Conservation (phyloP, 2,797 vertebrate species). For the Tiaroga cobitis region DNA sequence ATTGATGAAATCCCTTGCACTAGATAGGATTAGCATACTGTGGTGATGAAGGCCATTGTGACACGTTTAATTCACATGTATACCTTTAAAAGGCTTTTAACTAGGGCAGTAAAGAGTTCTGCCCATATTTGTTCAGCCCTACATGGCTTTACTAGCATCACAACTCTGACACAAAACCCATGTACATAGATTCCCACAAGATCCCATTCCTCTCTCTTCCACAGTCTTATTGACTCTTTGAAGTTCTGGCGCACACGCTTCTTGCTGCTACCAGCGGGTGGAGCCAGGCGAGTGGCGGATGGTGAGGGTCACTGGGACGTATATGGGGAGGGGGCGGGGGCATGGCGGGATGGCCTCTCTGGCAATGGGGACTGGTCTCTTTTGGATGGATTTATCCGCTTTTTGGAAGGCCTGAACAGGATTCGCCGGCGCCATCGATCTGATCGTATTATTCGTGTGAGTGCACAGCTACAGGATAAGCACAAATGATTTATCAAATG, state of each 20-base stretch:
- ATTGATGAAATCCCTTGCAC: no score
- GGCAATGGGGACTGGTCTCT: constrained; percentile 86
- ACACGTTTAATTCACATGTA: no score
- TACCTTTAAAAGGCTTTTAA: no score
- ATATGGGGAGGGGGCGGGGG: constrained; percentile 86
- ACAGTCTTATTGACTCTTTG: constrained; percentile 93
- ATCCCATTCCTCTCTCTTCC: not conserved
- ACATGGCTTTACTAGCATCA: not conserved
- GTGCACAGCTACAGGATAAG: constrained; percentile 37
- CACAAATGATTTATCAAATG: not conserved
- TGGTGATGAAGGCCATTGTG: no score
- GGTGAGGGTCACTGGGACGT: constrained; percentile 92
- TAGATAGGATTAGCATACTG: no score
- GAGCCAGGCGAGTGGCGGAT: constrained; percentile 90
- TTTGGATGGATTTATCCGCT: constrained; percentile 93
- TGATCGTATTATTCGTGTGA: constrained; percentile 92
- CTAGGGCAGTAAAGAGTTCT: no score
- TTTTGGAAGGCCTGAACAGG: constrained; percentile 96
- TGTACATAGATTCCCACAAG: not conserved
- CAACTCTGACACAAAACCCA: not conserved
- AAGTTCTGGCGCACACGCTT: constrained; percentile 99
- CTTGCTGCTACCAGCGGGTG: constrained; percentile 91
- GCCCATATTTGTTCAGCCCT: no score
- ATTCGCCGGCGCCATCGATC: constrained; percentile 94
- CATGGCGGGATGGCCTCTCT: constrained; percentile 41